Base-by-base conservation (phyloP, 1,140 invertebrate species). In the Aphaenogaster floridana region DNA sequence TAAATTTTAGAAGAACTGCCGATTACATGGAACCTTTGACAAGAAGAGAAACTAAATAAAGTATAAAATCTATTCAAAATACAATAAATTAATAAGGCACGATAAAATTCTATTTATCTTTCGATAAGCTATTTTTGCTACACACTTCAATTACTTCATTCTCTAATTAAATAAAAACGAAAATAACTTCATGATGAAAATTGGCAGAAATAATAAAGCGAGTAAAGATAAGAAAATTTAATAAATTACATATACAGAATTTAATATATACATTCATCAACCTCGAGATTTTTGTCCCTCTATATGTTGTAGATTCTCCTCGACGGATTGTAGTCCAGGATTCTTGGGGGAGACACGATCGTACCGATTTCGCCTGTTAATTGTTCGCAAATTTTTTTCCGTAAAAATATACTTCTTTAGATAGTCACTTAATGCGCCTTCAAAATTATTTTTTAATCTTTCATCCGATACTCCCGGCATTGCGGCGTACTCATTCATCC, bases 321-420 rank as follows among this genome's bases (percentile, higher is more conserved):
- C 39, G 28, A 57, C 17, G 2, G 21, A 57, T 76, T 85, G 63
- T 7, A 39, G 7, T 36, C 5, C 63, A 57, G 39, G 50, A 52
- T 36, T 74, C 3, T 77, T 66, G 34, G 34, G 3, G 8, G 42
- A 13, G 13, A 68, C 28, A 48, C 15, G 36, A 9, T 87, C 48
- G 85, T 28, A 13, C 80, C 59, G 64, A 72, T 54, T 59, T 59
- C 72, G 57, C 17, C 88, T 64, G 1, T 86, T 45, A 6, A 84
- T 83, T 4, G 54, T 57, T n/a, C 45, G 54, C 61, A 88, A 42
- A 57, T 88, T 66, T 66, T 64, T 63, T n/a, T 88, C 86, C n/a
- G 72, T 66, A 0, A 64, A 71, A 9, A 77, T 83, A 21, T 81
- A 87, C 13, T 74, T 80, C 9, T 69, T 81, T 34, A 87, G 42